phyloP scores from a whole-genome alignment of 2,888 invertebrate species.

The Athrips mouffetella region DNA sequence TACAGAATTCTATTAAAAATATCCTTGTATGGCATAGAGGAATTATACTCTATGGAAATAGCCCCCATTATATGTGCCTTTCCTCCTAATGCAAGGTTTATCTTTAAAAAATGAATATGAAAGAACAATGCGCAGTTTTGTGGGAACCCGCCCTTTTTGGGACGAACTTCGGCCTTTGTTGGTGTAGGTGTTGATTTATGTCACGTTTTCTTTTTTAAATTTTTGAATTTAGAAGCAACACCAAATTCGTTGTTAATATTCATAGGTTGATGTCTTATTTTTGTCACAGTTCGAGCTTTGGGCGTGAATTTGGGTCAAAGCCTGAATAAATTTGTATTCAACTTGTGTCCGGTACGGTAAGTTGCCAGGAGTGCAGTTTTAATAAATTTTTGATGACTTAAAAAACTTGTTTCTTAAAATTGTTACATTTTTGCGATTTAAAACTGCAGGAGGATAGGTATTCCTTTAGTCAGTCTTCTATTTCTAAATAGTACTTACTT shows the following conservation, averaged over 20 bases:
- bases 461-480: no score
- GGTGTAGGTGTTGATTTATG: constrained; percentile 36
- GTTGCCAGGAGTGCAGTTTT: no score
- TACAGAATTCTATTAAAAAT: no score
- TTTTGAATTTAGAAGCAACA: constrained; percentile 14
- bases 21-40: no score
- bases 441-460: no score
- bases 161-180: constrained; percentile 24
- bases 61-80: constrained; percentile 22
- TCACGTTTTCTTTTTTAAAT: constrained; percentile 17
- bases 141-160: constrained; percentile 31
- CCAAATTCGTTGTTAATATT: constrained; percentile 9
- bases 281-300: not conserved
- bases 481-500: no score
- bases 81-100: constrained; percentile 34
- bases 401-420: no score
- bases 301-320: not conserved
- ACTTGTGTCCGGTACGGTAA: no score
- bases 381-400: no score
- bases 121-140: constrained; percentile 46
- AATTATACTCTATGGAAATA: no score
- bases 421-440: no score
- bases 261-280: constrained; percentile 11
- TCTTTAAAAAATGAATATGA: constrained; percentile 37
- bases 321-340: not conserved